Evolutionary conservation across 2,888 invertebrate genomes (phyloP).

Genomic region (Philonicus albiceps): DNA sequence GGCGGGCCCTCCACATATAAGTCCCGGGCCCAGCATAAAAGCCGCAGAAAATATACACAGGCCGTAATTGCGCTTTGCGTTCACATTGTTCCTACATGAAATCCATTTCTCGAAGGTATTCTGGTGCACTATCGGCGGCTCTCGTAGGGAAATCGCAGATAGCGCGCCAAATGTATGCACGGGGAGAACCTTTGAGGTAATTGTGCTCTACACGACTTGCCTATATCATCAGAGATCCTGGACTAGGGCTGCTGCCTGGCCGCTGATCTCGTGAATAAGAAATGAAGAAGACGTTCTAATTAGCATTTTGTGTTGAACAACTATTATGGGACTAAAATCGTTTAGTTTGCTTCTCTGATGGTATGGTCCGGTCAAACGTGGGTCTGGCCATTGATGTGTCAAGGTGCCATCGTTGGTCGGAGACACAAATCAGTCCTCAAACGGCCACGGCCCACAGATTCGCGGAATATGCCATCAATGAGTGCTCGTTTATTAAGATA

Average conservation of each 20-base stretch:
- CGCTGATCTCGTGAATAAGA: conserved; percentile 10
- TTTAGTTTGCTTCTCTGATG: not conserved
- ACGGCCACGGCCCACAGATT: not conserved
- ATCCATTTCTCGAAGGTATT: conserved; percentile 41
- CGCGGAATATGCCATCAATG: conserved; percentile 38
- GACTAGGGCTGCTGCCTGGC: not conserved
- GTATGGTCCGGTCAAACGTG: not conserved
- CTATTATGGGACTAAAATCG: conserved; percentile 10
- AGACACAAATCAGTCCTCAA: conserved; percentile 39
- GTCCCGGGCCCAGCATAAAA: not conserved
- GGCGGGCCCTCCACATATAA: conserved; percentile 20
- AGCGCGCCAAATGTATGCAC: conserved; percentile 31
- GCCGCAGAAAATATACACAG: not conserved
- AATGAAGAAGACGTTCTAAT: conserved; percentile 44
- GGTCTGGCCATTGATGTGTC: conserved; percentile 43
- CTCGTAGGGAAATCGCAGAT: conserved; percentile 40
- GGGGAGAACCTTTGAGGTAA: conserved; percentile 40
- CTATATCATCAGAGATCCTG: conserved; percentile 22
- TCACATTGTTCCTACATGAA: conserved; percentile 42
- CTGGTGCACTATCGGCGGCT: not conserved
- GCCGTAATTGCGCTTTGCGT: conserved; percentile 26
- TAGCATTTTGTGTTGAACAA: conserved; percentile 46
- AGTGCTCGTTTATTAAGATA: conserved; percentile 43
- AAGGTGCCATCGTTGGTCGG: not conserved
- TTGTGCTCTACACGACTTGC: conserved; percentile 44